A percentile compares a stretch with the other conserved stretches of the same genome.
phyloP scores from a whole-genome alignment of 1,140 invertebrate species.

The Atopsyche davidsoni region DNA sequence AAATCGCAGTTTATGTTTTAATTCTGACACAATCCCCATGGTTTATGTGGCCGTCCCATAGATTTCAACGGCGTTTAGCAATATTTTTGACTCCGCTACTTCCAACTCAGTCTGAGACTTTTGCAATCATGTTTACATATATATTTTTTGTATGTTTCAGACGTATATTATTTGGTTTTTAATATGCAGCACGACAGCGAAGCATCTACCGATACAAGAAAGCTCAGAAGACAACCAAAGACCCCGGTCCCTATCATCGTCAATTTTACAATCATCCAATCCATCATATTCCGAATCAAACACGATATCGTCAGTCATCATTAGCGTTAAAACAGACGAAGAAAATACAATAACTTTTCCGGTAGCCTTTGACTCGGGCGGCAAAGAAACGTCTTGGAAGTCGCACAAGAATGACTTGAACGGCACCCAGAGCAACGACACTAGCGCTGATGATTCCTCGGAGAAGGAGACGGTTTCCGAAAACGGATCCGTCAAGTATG shows the following conservation, averaged over 20 bases:
- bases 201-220: conserved; percentile 17
- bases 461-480: background rate
- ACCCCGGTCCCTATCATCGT: conserved; percentile 5
- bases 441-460: conserved; percentile 6
- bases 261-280: conserved; percentile 3
- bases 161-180: conserved; percentile 26
- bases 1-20: too few species aligned
- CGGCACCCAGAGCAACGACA: conserved; percentile 12
- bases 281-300: conserved; percentile 18
- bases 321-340: conserved; percentile 4
- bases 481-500: background rate
- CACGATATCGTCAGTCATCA: conserved; percentile 11
- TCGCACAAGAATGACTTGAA: background rate
- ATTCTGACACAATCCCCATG: too few species aligned
- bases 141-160: conserved; percentile 22
- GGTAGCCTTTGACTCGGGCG: background rate
- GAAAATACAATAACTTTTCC: conserved; percentile 4
- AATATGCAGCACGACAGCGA: conserved; percentile 18
- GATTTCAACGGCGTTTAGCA: too few species aligned
- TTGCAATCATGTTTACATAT: background rate
- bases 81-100: too few species aligned
- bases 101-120: background rate
- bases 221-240: conserved; percentile 18
- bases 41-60: too few species aligned
- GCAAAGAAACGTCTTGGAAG: conserved; percentile 1